These are phyloP conservation scores for Colius striatus DNA, from an alignment of 2,113 vertebrate genomes.

Conservation along the genomic window DNA sequence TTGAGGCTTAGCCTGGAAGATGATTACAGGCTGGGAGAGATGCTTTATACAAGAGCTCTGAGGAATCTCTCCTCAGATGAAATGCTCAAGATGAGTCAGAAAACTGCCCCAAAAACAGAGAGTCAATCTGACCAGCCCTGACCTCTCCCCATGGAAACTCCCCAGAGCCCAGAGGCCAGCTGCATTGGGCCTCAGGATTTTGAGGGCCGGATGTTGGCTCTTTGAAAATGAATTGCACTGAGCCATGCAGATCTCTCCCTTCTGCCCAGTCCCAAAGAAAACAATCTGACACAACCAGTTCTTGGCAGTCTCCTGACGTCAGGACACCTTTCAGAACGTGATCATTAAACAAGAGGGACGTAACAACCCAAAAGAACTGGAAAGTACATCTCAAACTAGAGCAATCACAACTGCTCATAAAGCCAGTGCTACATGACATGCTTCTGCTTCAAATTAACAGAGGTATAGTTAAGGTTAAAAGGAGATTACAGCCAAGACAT, in stretches of 20 bases:
- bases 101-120: not conserved
- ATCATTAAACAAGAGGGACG: not conserved
- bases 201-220: not conserved
- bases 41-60: not conserved
- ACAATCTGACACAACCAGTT: constrained; percentile 29
- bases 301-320: not conserved
- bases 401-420: not conserved
- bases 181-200: fast-evolving
- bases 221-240: not conserved
- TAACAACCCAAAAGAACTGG: not conserved
- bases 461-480: not conserved
- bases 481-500: not conserved
- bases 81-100: not conserved
- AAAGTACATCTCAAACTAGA: not conserved
- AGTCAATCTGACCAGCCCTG: not conserved
- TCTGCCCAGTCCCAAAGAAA: not conserved
- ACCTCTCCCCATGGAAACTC: not conserved
- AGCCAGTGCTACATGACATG: not conserved
- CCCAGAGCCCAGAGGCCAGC: not conserved
- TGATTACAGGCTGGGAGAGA: not conserved
- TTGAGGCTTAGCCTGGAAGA: not conserved
- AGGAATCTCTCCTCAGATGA: not conserved
- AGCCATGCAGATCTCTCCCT: not conserved
- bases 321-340: not conserved
- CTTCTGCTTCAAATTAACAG: not conserved